These are phyloP conservation scores for Brenthis hecate DNA, from an alignment of 2,888 invertebrate genomes.

Conservation along the genomic window DNA sequence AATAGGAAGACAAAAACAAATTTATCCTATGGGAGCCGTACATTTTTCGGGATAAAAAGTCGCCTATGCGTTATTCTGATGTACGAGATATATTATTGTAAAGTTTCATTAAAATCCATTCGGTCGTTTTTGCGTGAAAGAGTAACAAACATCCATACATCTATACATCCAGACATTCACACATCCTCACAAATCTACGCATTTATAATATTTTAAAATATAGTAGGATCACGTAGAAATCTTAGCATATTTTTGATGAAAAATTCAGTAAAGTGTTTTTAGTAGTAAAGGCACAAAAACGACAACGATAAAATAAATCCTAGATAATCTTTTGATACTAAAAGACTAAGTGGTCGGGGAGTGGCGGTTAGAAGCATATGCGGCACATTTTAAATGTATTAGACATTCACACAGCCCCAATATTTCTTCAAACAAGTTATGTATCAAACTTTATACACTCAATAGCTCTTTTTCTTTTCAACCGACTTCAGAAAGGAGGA, in stretches of 20 bases:
- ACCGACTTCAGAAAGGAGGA: too few relatives aligned
- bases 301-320: slow-evolving; percentile 31
- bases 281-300: slow-evolving; percentile 5
- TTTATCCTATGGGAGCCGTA: too few relatives aligned
- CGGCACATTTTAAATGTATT: slow-evolving; percentile 33
- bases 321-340: slow-evolving; percentile 33
- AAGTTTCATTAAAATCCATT: too few relatives aligned
- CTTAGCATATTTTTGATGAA: not conserved
- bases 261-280: slow-evolving; percentile 5
- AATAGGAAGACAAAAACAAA: too few relatives aligned
- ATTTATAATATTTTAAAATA: too few relatives aligned
- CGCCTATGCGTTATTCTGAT: too few relatives aligned
- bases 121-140: too few relatives aligned
- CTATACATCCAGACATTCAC: too few relatives aligned
- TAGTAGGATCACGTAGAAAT: not conserved
- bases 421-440: slow-evolving; percentile 12
- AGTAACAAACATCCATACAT: too few relatives aligned
- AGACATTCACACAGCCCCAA: slow-evolving; percentile 22
- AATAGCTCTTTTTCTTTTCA: not conserved
- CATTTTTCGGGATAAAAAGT: too few relatives aligned
- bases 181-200: too few relatives aligned
- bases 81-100: too few relatives aligned
- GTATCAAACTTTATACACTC: not conserved
- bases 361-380: slow-evolving; percentile 33
- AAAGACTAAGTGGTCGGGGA: slow-evolving; percentile 33